Evolutionary conservation across 2,797 vertebrate species (phyloP), one percentile per base, ranked within the genome.

Genomic region (Enteromius unitaeniatus): DNA sequence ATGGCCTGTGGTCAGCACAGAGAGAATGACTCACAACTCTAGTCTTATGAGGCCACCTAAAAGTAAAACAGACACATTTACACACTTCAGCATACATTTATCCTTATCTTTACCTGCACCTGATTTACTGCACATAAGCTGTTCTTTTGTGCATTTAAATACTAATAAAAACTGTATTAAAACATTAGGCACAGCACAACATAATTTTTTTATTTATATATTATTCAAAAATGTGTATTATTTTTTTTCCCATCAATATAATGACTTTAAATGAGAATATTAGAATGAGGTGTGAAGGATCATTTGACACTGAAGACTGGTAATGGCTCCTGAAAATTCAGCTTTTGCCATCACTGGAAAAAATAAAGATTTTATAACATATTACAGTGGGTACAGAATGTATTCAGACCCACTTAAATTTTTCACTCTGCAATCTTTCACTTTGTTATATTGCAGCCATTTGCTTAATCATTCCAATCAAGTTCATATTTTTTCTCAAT

Each of bases 1-100:
- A 83, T 23, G 64, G 86, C 73, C 68, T 62, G 53, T 55, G 51
- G 79, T 86, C 49, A 34, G 53, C 40, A 55, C 42, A 49, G 45
- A 70, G 78, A 67, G 19, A 81, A 62, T 65, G 78, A 73, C 68
- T 74, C 34, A 79, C 49, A 1, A 34, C 14, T 69, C 78, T 21
- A 19, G 28, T 34, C 28, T 53, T 42, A 51, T 28, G 51, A 67
- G 26, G 67, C 37, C 42, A 13, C 37, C 47, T 72, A 11, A 26
- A 72, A 53, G 3, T n/a, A 40, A 70, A 70, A n/a, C 17, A 21
- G n/a, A 70, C 4, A 60, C 37, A 74, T 74, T 51, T 31, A 64
- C 58, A 79, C 64, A 40, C 31, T 17, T 68, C 23, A 23, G 31
- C 13, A 51, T 14, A 62, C 58, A 34, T 34, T 2, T 17, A 34